phyloP scores from a whole-genome alignment of 2,797 vertebrate species.

The Lithobates pipiens region DNA sequence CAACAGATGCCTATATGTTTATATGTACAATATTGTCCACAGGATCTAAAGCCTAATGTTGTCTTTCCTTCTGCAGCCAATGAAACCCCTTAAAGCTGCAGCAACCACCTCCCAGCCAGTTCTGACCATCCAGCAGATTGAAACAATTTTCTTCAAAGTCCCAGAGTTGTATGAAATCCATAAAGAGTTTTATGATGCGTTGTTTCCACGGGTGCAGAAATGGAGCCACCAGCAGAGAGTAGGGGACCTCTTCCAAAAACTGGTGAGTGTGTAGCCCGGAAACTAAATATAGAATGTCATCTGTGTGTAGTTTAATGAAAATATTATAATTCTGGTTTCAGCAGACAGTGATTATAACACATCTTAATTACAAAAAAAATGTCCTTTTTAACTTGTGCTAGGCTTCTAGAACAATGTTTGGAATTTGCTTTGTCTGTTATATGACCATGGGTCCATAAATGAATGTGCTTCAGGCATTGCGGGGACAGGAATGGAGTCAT shows the following conservation, averaged over 20 bases:
- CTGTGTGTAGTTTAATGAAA: neutral
- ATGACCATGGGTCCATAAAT: too few species aligned
- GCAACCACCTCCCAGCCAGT: conserved; percentile 97
- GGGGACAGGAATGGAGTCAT: too few species aligned
- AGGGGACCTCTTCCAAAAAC: conserved; percentile 97
- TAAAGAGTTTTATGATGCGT: conserved; percentile 95
- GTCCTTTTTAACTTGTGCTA: neutral
- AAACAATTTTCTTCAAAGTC: conserved; percentile 99
- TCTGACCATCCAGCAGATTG: conserved; percentile 91
- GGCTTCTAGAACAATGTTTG: too few species aligned
- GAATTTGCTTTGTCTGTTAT: too few species aligned
- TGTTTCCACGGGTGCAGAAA: conserved; percentile 92
- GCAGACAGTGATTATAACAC: neutral
- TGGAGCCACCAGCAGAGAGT: conserved; percentile 96
- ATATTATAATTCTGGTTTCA: neutral
- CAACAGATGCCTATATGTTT: neutral
- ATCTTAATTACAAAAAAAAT: neutral
- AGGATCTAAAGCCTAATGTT: neutral
- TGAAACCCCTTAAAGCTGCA: conserved; percentile 96
- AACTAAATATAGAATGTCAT: neutral
- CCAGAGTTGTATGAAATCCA: conserved; percentile 98
- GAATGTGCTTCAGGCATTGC: too few species aligned
- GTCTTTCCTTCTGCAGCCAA: conserved; percentile 79
- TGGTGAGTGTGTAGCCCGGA: conserved; percentile 74
- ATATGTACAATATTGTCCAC: neutral